phyloP scores from a whole-genome alignment of 1,140 invertebrate species.

The Eriosoma lanigerum region DNA sequence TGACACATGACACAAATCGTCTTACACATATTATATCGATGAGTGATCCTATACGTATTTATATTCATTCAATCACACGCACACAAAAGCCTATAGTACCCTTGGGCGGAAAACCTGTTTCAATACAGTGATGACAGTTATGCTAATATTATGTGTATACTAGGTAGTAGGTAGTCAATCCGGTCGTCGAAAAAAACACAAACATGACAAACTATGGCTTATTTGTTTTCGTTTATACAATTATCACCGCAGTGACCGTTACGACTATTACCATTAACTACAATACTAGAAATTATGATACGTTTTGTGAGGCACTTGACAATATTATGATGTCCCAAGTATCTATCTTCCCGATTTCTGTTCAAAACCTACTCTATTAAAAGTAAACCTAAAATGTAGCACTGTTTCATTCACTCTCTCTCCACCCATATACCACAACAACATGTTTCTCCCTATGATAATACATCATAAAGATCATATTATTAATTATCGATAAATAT shows the following conservation, averaged over 20 bases:
- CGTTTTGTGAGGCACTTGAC: not conserved
- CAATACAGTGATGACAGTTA: not conserved
- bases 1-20: too few species aligned
- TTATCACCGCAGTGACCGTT: not conserved
- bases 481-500: too few species aligned
- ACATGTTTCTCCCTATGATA: too few species aligned
- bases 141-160: not conserved
- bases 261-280: too few species aligned
- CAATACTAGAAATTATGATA: not conserved
- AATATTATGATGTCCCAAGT: not conserved
- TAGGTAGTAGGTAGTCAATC: not conserved
- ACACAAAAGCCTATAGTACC: constrained; percentile 3
- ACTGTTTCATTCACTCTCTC: too few species aligned
- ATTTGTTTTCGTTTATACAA: constrained; percentile 24
- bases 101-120: constrained; percentile 16
- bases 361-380: too few species aligned
- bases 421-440: too few species aligned
- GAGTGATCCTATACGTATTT: not conserved
- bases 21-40: too few species aligned
- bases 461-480: too few species aligned
- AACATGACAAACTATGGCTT: not conserved
- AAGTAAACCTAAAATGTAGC: too few species aligned
- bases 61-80: not conserved
- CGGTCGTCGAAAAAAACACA: not conserved
- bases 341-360: too few species aligned